Evolutionary conservation across 1,140 invertebrate species (phyloP).

Genomic region (Trialeurodes vaporariorum): DNA sequence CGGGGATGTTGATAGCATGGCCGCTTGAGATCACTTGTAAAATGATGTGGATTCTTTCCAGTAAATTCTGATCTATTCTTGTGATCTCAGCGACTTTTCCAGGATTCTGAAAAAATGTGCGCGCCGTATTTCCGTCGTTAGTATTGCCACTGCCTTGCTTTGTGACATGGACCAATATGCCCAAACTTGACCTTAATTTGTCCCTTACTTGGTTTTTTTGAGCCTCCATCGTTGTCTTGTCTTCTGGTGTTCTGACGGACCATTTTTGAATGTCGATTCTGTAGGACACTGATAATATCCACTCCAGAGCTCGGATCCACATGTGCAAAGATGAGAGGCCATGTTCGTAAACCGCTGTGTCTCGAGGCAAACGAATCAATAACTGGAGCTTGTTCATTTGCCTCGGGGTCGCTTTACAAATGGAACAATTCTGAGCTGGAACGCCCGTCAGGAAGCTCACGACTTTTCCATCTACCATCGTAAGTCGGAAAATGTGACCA

Average conservation of each 20-base stretch:
- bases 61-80: slow-evolving; percentile 29
- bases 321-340: slow-evolving; percentile 33
- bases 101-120: slow-evolving; percentile 30
- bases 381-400: slow-evolving; percentile 32
- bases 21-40: slow-evolving; percentile 29
- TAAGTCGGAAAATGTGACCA: slow-evolving; percentile 26
- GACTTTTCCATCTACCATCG: slow-evolving; percentile 38
- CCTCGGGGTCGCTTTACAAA: slow-evolving; percentile 32
- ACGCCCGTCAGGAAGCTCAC: slow-evolving; percentile 33
- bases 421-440: slow-evolving; percentile 32
- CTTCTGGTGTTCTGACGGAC: slow-evolving; percentile 7
- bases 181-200: slow-evolving; percentile 11
- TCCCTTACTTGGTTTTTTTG: slow-evolving; percentile 15
- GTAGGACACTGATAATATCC: slow-evolving; percentile 28
- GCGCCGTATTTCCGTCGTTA: slow-evolving; percentile 33
- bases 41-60: slow-evolving; percentile 28
- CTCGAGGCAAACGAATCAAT: slow-evolving; percentile 20
- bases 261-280: too few species aligned
- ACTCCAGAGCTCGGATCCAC: slow-evolving; percentile 31
- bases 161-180: slow-evolving; percentile 20
- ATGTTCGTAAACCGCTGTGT: slow-evolving; percentile 24
- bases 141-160: slow-evolving; percentile 25
- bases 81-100: slow-evolving; percentile 28
- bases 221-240: slow-evolving; percentile 15
- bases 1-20: slow-evolving; percentile 16